Evolutionary conservation across 2,113 vertebrate species (phyloP).

Genomic region (Gallinago jamesoni): DNA sequence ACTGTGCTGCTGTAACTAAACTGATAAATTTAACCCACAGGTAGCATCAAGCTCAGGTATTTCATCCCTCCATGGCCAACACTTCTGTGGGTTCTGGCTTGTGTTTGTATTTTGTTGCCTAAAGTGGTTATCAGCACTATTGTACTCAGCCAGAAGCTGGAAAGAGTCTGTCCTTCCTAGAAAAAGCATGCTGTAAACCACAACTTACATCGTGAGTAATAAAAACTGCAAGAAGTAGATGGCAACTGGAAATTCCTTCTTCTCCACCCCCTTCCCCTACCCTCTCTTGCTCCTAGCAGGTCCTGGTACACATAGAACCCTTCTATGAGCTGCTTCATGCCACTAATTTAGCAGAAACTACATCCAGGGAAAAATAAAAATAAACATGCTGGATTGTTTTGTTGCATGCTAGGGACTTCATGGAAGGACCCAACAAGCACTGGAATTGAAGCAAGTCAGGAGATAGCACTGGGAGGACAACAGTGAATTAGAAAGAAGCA

Average conservation of each 20-base stretch:
- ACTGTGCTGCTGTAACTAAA: background rate
- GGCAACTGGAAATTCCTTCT: background rate
- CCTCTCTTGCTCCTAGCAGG: rapidly evolving
- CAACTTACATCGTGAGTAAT: background rate
- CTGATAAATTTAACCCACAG: background rate
- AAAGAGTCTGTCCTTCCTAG: background rate
- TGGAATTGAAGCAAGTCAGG: background rate
- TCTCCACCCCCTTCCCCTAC: background rate
- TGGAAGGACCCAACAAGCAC: background rate
- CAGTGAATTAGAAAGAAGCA: background rate
- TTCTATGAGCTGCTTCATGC: background rate
- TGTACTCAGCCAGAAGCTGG: background rate
- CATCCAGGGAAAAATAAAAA: background rate
- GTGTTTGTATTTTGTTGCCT: background rate
- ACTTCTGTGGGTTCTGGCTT: background rate
- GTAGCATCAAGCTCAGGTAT: background rate
- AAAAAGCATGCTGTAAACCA: background rate
- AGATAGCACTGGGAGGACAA: background rate
- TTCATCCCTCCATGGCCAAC: background rate
- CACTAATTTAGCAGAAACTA: background rate
- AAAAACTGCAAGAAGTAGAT: background rate
- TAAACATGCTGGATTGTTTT: background rate
- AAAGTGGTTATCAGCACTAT: background rate
- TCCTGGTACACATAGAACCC: background rate
- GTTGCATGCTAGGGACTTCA: background rate